Base-by-base conservation (phyloP, 2,797 vertebrate genomes). In the Danio kyathit region DNA sequence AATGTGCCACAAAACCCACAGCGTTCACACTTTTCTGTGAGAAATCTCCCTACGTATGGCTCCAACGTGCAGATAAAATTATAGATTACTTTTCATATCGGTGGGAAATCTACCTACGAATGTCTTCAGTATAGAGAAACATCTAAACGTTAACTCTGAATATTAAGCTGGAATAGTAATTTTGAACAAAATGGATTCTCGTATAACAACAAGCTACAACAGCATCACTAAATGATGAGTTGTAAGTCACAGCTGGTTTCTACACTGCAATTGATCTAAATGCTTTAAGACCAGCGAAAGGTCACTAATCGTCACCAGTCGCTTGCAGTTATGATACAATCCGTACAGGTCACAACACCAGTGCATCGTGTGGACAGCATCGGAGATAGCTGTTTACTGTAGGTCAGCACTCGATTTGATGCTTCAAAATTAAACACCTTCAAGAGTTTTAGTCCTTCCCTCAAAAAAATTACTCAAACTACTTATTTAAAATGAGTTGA, bases 301-400 rank as follows among this genome's bases (percentile, higher is more conserved):
- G 94, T 94, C 93, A 93, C 87, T 89, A 90, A 93, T 91, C 89
- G 88, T 93, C 91, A 91, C 88, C 86, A 92, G 92, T 95, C 91
- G 91, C 91, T 91, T 91, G 90, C 11, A 67, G 92, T 94, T 94
- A 93, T 88, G 86, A 83, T 83, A 91, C 84, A 80, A 65, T 86
- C 86, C 88, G 85, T 88, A 88, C 85, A 83, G 89, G 87, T 92
- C 91, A 90, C 88, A 85, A 88, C 87, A 88, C 83, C 73, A 80
- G 83, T 87, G 79, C 83, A 85, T 60, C 75, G 84, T 73, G 87
- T 69, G 78, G 88, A 86, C 88, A 69, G 70, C 83, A 83, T 92
- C 90, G 89, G 87, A 89, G 83, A 90, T 89, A 79, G 89, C 85
- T 86, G 89, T 88, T 87, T 83, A 87, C 87, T 91, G 88, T 89